Conservation (phyloP, 2,888 invertebrate species). For the Tridacna crocea region DNA sequence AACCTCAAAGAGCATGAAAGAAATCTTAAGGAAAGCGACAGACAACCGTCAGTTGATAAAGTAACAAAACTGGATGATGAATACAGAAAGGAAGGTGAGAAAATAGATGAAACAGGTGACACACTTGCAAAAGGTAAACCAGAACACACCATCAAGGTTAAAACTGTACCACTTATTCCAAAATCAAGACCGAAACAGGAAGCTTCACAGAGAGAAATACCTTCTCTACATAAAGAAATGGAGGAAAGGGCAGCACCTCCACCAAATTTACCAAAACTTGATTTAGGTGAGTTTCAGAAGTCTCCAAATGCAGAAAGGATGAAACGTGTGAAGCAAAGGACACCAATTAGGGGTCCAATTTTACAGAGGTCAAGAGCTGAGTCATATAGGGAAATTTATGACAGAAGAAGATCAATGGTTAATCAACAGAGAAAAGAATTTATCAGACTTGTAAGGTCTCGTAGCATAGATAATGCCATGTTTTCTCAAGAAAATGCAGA, state of each 20-base stretch:
- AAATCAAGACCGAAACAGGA: conserved; percentile 8
- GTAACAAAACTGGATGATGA: background rate
- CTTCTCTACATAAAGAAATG: background rate
- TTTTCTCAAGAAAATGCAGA: conserved; percentile 28
- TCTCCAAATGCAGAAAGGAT: background rate
- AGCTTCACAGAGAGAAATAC: background rate
- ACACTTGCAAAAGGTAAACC: too few relatives aligned
- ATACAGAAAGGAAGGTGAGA: background rate
- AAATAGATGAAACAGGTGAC: background rate
- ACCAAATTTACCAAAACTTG: conserved; percentile 16
- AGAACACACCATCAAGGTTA: background rate
- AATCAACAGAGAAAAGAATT: conserved; percentile 15
- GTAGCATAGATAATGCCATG: conserved; percentile 42
- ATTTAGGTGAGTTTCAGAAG: conserved; percentile 1
- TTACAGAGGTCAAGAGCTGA: conserved; percentile 52
- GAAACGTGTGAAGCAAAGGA: conserved; percentile 3
- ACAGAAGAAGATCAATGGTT: conserved; percentile 21
- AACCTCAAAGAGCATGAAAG: conserved; percentile 37
- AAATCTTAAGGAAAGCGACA: conserved; percentile 21
- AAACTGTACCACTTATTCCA: background rate
- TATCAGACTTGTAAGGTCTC: conserved; percentile 23
- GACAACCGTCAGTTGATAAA: background rate
- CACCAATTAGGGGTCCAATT: conserved; percentile 21
- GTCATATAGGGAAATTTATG: conserved; percentile 43
- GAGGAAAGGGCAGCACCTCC: background rate